Evolutionary conservation across 2,888 invertebrate genomes (phyloP), one percentile per base, ranked within the genome.

Genomic region (Volucella inflata): DNA sequence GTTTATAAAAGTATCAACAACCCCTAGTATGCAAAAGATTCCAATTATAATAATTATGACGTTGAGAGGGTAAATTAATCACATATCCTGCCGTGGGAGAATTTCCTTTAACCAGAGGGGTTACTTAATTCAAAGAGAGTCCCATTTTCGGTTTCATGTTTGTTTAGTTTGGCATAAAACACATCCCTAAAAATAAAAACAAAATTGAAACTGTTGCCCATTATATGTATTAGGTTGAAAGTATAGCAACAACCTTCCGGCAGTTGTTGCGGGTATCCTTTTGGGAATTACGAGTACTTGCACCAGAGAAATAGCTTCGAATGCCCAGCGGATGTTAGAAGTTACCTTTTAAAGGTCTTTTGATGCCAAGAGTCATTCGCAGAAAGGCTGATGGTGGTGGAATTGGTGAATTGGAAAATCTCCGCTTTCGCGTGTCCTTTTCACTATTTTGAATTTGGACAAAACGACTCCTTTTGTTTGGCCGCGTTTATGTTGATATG

Each of bases 11-110:
- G 17, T 57, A 30, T 30, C 30, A 30, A 30, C 57, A 64, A 78
- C 76, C 85, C 74, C 53, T 55, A 57, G 38, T 67, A 85, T 85
- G 75, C 76, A 85, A 85, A 85, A 76, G 62, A 68, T 81, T 85
- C 80, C 85, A 85, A 85, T 85, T 81, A 85, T 77, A 85, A 81
- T 85, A 80, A 85, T 85, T 77, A 77, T 81, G 76, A 72, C 64
- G 76, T 72, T 59, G 85, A 76, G 85, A 81, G 85, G 85, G 85
- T 85, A 85, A 85, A 81, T 85, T 85, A 85, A 85, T 85, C 76
- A 81, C 67, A 77, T 68, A 81, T 76, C 68, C 67, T 71, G 85
- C 85, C 81, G 85, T 85, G 85, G 81, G 85, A 85, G 76, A 81
- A 68, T 81, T 11, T 46, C 30, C 9, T 42, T 42, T 44, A 11